phyloP scores from a whole-genome alignment of 2,113 vertebrate species.

The Gallinago undulata region DNA sequence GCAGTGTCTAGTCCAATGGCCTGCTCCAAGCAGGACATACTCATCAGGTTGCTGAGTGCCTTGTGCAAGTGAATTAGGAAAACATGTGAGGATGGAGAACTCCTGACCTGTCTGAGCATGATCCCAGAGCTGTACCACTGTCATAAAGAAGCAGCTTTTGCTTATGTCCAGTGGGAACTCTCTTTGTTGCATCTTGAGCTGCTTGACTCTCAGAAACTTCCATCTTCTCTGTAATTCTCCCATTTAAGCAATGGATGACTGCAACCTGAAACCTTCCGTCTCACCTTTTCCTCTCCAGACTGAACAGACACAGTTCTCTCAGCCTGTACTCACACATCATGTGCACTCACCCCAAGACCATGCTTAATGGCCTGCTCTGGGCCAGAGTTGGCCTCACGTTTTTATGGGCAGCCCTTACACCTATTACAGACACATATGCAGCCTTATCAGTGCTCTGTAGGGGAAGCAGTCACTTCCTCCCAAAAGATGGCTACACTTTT shows the following conservation, averaged over 20 bases:
- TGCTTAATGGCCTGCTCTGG: background rate
- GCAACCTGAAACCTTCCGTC: background rate
- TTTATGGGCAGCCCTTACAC: background rate
- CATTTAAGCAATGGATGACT: background rate
- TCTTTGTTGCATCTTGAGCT: background rate
- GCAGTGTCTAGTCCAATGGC: background rate
- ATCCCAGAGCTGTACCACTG: background rate
- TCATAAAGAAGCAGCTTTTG: background rate
- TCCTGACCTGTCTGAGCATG: background rate
- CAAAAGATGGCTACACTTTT: background rate
- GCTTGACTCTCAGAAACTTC: background rate
- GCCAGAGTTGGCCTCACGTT: background rate
- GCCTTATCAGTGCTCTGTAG: accelerated
- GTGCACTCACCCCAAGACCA: background rate
- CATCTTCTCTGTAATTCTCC: background rate
- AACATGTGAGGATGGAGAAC: background rate
- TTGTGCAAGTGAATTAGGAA: background rate
- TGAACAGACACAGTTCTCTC: background rate
- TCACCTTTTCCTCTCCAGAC: background rate
- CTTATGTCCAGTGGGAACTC: background rate
- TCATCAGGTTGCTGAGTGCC: background rate
- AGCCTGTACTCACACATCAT: background rate
- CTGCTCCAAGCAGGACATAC: background rate
- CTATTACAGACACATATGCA: background rate
- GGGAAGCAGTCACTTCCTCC: background rate